Base-by-base conservation (phyloP, 1,140 invertebrate species). In the Drosophila rufa region DNA sequence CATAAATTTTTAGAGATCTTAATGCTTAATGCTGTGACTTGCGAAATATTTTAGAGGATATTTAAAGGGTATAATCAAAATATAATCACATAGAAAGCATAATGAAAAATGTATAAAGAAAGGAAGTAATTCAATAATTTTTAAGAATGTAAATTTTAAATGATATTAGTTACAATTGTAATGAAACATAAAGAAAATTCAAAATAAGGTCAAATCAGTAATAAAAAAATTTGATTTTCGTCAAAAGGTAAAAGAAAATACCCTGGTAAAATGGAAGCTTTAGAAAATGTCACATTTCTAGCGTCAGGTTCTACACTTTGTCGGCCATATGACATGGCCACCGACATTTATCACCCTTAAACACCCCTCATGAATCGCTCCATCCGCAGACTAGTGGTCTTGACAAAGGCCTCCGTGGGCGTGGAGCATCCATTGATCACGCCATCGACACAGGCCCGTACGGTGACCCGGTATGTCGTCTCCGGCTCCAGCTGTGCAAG, bases 391-490 rank as follows among this genome's bases (percentile, higher is more conserved):
- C 69, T 81, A 5, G 70, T 75, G 38, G 85, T 90, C 55, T 59
- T 65, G 5, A 81, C 12, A 2, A 74, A 14, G 8, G 80, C 51
- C 8, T 71, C 79, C 1, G 71, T 17, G 0, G 85, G 85, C 5
- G 66, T 70, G 7, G 91, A 91, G 27, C 91, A 92, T 0, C 82
- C 89, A 46, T 92, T 92, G 38, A 75, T 25, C 46, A 92, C 58
- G 25, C 61, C 75, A 0, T 77, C 67, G 1, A 79, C 87, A 66
- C 91, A 92, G 3, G 91, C 91, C 0, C 80, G 64, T 0, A 92
- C 60, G 17, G 73, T 67, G 2, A 92, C 68, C 4, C 75, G 79
- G 73, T 92, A 92, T 9, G 38, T 67, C 45, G 61, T 53, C 14
- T 78, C 25, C 19, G 73, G 60, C n/a, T 74, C 9, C 19, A 92